A percentile compares a stretch with the other conserved stretches of the same genome.
Evolutionary conservation across 2,113 vertebrate species (phyloP).

Genomic region (Hyla sarda): DNA sequence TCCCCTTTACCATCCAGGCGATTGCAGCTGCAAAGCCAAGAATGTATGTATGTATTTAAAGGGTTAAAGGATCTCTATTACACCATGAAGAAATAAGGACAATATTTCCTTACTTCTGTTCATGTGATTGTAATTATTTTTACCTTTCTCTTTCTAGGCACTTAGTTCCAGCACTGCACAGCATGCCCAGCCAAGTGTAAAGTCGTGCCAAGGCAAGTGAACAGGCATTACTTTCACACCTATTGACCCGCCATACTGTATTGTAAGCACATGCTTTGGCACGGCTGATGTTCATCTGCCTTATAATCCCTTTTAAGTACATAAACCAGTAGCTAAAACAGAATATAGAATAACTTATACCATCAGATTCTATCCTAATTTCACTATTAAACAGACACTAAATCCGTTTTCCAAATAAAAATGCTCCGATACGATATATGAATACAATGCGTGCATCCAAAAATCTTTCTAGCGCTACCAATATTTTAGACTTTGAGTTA

Average conservation of each 20-base stretch:
- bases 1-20: too few relatives aligned
- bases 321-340: constrained; percentile 4
- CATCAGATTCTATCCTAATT: background rate
- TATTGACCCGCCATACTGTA: background rate
- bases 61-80: background rate
- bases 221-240: background rate
- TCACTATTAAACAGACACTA: background rate
- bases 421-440: background rate
- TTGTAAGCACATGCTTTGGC: constrained; percentile 9
- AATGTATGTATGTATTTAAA: too few relatives aligned
- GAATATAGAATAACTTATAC: background rate
- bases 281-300: background rate
- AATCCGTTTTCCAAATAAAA: constrained; percentile 10
- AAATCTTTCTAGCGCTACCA: constrained; percentile 1
- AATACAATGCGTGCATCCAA: background rate
- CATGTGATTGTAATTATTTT: constrained; percentile 22
- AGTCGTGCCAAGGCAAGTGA: background rate
- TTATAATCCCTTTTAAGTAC: background rate
- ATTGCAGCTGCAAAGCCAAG: too few relatives aligned
- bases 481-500: constrained; percentile 3
- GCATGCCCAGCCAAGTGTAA: background rate
- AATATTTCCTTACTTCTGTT: background rate
- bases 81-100: background rate
- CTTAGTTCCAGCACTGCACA: background rate
- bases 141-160: background rate